phyloP scores from a whole-genome alignment of 2,888 invertebrate genomes.

The Caenorhabditis sp. region DNA sequence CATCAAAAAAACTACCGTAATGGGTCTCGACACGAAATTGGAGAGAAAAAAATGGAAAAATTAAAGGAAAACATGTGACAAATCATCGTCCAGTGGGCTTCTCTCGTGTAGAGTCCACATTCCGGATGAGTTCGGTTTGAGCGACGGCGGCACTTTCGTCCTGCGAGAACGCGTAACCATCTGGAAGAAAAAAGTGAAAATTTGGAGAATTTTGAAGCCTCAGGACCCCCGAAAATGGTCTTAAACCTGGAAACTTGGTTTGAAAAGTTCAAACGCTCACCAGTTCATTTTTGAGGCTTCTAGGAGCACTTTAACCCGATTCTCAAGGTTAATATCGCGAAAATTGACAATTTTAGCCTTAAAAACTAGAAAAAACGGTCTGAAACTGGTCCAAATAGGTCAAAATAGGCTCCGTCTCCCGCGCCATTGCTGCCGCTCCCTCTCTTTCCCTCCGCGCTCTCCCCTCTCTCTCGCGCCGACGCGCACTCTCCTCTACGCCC shows the following conservation, averaged over 20 bases:
- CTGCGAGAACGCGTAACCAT: constrained; percentile 98
- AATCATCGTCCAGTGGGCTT: constrained; percentile 74
- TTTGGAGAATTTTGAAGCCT: neutral
- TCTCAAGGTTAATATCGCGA: neutral
- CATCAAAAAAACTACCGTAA: constrained; percentile 43
- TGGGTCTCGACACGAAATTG: constrained; percentile 22
- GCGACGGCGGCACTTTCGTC: constrained; percentile 97
- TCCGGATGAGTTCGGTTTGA: constrained; percentile 91
- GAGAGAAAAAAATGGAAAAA: neutral
- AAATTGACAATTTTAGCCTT: neutral
- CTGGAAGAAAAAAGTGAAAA: constrained; percentile 69
- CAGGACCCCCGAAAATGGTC: too few relatives aligned
- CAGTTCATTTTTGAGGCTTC: too few relatives aligned
- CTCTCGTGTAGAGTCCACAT: constrained; percentile 86
- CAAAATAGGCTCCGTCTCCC: too few relatives aligned
- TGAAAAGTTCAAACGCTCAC: too few relatives aligned
- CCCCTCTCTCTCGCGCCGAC: neutral
- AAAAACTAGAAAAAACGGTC: too few relatives aligned
- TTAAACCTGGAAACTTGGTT: too few relatives aligned
- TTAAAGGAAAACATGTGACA: neutral
- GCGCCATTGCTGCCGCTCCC: neutral
- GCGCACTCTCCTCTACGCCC: constrained; percentile 7
- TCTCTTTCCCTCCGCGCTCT: neutral
- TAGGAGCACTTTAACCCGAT: too few relatives aligned
- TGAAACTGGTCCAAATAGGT: neutral